These are phyloP conservation scores for Sebastes vulpes DNA, from an alignment of 2,797 vertebrate genomes.

Conservation along the genomic window DNA sequence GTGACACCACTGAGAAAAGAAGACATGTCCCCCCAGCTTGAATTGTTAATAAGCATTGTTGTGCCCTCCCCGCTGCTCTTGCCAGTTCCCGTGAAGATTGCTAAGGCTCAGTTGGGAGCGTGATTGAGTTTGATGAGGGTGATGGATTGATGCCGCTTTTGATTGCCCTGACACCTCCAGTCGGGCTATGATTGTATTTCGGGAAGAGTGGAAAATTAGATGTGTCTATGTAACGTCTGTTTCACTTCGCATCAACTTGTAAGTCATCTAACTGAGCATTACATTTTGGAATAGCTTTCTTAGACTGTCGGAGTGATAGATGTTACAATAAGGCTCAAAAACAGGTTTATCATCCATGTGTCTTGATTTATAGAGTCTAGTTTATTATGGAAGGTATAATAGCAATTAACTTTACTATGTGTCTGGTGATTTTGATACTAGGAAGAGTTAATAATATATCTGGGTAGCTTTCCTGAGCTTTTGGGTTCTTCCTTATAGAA, in stretches of 20 bases:
- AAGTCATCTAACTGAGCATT: constrained; percentile 42
- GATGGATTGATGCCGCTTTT: constrained; percentile 65
- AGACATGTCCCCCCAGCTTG: background rate
- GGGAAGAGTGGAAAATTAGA: constrained; percentile 6
- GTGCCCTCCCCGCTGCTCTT: constrained; percentile 24
- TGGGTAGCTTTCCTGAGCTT: constrained; percentile 49
- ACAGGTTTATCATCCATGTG: constrained; percentile 30
- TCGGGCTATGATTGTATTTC: constrained; percentile 46
- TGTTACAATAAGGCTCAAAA: constrained; percentile 33
- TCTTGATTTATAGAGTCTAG: constrained; percentile 31
- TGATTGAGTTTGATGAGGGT: constrained; percentile 70
- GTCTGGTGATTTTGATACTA: constrained; percentile 76
- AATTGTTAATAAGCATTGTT: constrained; percentile 39
- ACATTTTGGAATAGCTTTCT: constrained; percentile 34
- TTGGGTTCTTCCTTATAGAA: constrained; percentile 49
- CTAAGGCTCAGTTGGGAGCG: constrained; percentile 45
- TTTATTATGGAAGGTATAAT: constrained; percentile 47
- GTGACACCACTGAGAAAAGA: constrained; percentile 17
- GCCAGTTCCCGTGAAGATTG: constrained; percentile 25
- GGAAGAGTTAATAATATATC: constrained; percentile 44
- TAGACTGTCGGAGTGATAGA: constrained; percentile 34
- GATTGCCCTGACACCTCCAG: constrained; percentile 58
- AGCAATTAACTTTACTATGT: constrained; percentile 54
- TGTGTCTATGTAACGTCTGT: constrained; percentile 53
- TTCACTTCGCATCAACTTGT: constrained; percentile 50